Evolutionary conservation across 2,797 vertebrate species (phyloP), one percentile per base, ranked within the genome.

Genomic region (Monodelphis domestica): DNA sequence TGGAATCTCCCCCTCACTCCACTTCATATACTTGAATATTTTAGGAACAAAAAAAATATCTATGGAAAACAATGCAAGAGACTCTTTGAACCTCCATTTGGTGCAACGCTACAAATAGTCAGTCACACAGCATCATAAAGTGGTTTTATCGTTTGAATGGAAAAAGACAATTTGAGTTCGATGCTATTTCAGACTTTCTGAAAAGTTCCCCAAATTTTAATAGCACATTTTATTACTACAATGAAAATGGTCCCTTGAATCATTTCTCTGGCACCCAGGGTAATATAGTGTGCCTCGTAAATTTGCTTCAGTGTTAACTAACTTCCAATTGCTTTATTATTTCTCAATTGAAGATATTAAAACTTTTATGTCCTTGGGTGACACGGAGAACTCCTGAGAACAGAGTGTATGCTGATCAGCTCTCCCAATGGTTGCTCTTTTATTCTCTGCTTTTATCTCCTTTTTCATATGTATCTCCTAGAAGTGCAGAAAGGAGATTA

Each of bases 241-340:
- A 14, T 93, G 87, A 96, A 95, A 97, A 12, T 14, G 90, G 17
- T 12, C 89, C 93, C 57, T 90, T 89, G 57, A 94, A 94, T n/a
- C 33, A 28, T 94, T 90, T 90, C 88, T 95, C 26, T 91, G 15
- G 4, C 90, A 78, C 88, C 93, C 55, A 92, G 87, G 54, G 24
- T 94, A 93, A 53, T 97, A 94, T 97, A 93, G 57, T 92, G 52
- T 88, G 55, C 50, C 88, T 93, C 90, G 93, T 94, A 93, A 96
- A 94, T 94, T 95, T 59, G 92, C 95, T 95, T 95, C 52, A 95
- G n/a, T 96, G 93, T 95, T 94, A 97, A 95, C 52, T 53, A 91
- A 93, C 95, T 95, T 96, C 59, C 95, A 95, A 95, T 93, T 94
- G 93, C n/a, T 94, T 96, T 30, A 87, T 97, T 95, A 93, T 94